Evolutionary conservation across 2,113 vertebrate species (phyloP).

Genomic region (Mobula birostris): DNA sequence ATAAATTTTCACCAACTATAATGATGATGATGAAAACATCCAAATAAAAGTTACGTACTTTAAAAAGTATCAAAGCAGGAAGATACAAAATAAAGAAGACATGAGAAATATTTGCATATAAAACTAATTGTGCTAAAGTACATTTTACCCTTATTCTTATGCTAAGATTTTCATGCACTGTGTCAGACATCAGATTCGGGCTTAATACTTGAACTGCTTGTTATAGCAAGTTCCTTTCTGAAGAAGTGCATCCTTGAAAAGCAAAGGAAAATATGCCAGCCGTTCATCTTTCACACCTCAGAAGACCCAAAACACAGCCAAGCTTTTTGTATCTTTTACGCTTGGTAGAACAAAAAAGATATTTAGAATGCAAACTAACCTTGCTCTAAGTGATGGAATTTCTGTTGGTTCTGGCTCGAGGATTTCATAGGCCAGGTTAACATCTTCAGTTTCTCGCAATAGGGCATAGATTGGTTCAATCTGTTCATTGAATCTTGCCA

Average conservation of each 20-base stretch:
- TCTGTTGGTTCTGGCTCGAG: constrained; percentile 90
- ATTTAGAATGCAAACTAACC: constrained; percentile 54
- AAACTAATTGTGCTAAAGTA: background rate
- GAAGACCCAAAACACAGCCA: background rate
- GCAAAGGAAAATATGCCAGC: background rate
- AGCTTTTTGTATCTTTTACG: background rate
- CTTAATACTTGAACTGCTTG: background rate
- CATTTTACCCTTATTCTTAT: background rate
- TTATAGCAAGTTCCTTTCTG: background rate
- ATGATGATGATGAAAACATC: background rate
- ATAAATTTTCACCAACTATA: background rate
- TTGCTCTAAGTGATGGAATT: constrained; percentile 91
- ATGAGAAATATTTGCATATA: background rate
- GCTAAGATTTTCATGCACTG: no score
- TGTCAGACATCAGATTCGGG: background rate
- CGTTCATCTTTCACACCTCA: background rate
- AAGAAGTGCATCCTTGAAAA: background rate
- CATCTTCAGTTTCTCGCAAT: constrained; percentile 84
- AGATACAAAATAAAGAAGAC: background rate
- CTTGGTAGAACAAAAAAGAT: background rate
- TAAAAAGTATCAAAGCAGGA: background rate
- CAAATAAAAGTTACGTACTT: background rate
- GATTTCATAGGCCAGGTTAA: constrained; percentile 86
- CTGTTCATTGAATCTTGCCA: constrained; percentile 96
- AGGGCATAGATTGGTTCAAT: constrained; percentile 93